Evolutionary conservation across 1,140 invertebrate genomes (phyloP).

Genomic region (Frieseomelitta varia): DNA sequence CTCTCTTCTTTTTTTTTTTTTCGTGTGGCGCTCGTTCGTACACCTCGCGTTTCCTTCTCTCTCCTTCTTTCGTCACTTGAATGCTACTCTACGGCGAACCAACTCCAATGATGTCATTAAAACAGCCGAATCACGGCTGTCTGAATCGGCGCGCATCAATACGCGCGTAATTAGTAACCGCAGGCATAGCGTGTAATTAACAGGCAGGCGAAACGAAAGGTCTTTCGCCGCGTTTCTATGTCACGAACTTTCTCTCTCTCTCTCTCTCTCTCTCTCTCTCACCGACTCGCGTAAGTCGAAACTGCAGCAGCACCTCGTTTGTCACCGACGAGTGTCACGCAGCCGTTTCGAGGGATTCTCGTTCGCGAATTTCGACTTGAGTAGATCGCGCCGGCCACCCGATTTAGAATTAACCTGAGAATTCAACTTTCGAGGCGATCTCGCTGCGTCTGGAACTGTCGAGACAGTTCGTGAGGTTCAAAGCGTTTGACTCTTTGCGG

Average conservation of each 20-base stretch:
- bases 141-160: constrained; percentile 26
- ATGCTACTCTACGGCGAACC: background rate
- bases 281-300: background rate
- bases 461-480: too few species aligned
- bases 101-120: constrained; percentile 21
- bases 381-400: too few species aligned
- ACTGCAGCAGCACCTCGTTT: background rate
- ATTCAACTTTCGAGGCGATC: too few species aligned
- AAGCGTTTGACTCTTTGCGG: too few species aligned
- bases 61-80: background rate
- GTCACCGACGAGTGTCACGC: background rate
- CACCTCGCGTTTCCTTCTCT: background rate
- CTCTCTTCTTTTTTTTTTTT: too few species aligned
- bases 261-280: too few species aligned
- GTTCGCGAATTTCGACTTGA: too few species aligned
- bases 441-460: too few species aligned
- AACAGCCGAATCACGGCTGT: background rate
- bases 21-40: background rate
- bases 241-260: constrained; percentile 13
- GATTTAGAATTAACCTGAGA: too few species aligned
- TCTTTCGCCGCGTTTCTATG: constrained; percentile 28
- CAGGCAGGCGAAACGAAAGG: background rate
- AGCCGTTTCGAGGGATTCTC: too few species aligned
- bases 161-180: constrained; percentile 43
- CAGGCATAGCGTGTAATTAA: constrained; percentile 27